Base-by-base conservation (phyloP, 2,797 vertebrate genomes). In the Leptatherina wallacei region DNA sequence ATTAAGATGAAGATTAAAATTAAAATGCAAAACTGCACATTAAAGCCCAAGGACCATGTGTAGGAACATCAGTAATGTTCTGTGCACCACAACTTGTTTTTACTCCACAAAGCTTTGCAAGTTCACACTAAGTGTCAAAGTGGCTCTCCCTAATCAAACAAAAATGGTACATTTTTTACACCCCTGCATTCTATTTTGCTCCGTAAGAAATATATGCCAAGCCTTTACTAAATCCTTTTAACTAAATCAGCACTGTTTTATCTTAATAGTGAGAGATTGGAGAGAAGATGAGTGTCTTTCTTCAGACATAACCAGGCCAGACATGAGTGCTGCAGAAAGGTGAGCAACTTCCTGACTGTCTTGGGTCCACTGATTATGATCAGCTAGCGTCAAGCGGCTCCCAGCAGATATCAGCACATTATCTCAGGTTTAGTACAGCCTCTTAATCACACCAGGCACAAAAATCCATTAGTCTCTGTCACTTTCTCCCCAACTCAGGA, bases 381-480 rank as follows among this genome's bases (percentile, higher is more conserved):
- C 94, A 92, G 91, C 90, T 85, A 59, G 89, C 91, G 77, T 95
- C 92, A 92, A 86, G 81, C 85, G 72, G 90, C 87, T 95, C 95
- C 96, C 94, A 91, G 92, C 90, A 89, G 93, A 95, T 96, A 95
- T 96, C 96, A 93, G 89, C 92, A 88, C 95, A 95, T 96, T 95
- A 96, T 95, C 93, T 85, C 80, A 91, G 90, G 84, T 90, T 95
- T 94, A 90, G 89, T 90, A 85, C 91, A 94, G 93, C 89, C 94
- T 94, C 93, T 93, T 84, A 94, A 89, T 94, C 95, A 95, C 92
- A 93, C 80, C 85, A 87, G 86, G 88, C 94, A 89, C 94, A 83
- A 91, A 95, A 96, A 96, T 95, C 94, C 95, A 95, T 96, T 95
- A 92, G 94, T 95, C 95, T 93, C 94, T 91, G 92, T 96, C 95